A percentile compares a stretch with the other conserved stretches of the same genome.
These are phyloP conservation scores for Phyllopteryx taeniolatus DNA, from an alignment of 2,113 vertebrate species.

Conservation along the genomic window DNA sequence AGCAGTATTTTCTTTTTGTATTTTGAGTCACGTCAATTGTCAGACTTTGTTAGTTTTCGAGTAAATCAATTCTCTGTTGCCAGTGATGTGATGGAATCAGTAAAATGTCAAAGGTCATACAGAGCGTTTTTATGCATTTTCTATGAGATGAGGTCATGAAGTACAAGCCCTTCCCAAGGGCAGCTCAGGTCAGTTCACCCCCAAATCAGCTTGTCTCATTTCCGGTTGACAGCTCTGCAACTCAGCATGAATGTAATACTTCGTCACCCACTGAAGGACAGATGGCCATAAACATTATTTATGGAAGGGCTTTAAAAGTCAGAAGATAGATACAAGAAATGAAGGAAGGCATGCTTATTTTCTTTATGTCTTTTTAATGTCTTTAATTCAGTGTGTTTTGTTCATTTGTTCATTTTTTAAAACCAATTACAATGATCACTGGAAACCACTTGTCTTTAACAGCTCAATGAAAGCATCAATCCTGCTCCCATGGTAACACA, in stretches of 20 bases:
- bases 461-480: conserved; percentile 9
- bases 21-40: background rate
- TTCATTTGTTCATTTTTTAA: conserved; percentile 24
- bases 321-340: conserved; percentile 34
- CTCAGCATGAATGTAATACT: conserved; percentile 39
- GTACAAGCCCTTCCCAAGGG: background rate
- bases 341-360: conserved; percentile 13
- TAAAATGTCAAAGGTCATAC: conserved; percentile 29
- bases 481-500: conserved; percentile 12
- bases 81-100: conserved; percentile 30
- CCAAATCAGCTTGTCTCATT: conserved; percentile 17
- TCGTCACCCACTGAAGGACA: conserved; percentile 32
- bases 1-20: background rate
- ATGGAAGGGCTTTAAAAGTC: conserved; percentile 21
- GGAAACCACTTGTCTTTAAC: conserved; percentile 4
- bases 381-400: background rate
- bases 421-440: conserved; percentile 27
- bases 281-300: conserved; percentile 37
- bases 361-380: conserved; percentile 18
- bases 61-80: conserved; percentile 24
- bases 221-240: conserved; percentile 33
- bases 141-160: conserved; percentile 17
- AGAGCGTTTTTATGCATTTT: conserved; percentile 2
- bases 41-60: conserved; percentile 5
- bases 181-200: conserved; percentile 15